Percentiles rank a stretch among this genome's conserved stretches.
These are phyloP conservation scores for Brachypterus glaber DNA, from an alignment of 2,888 invertebrate species.

Conservation along the genomic window DNA sequence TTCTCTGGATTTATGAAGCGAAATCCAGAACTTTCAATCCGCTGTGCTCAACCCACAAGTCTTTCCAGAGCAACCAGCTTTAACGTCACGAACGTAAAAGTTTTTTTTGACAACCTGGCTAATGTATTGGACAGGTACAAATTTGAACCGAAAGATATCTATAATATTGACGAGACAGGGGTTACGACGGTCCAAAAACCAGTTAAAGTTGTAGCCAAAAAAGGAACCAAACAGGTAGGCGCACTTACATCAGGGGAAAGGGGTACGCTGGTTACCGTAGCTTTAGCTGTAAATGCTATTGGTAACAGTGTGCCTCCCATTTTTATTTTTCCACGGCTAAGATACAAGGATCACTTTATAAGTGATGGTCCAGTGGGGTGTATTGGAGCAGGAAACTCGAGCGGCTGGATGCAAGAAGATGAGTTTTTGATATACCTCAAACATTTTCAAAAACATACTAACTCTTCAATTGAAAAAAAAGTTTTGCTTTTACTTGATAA, in stretches of 20 bases:
- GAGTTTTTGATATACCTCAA: no score
- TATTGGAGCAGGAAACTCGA: slow-evolving; percentile 15
- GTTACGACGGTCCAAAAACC: no score
- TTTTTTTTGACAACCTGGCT: slow-evolving; percentile 24
- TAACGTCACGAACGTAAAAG: slow-evolving; percentile 23
- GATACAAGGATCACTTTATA: slow-evolving; percentile 13
- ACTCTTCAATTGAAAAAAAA: no score
- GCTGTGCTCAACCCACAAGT: slow-evolving; percentile 9
- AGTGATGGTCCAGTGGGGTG: slow-evolving; percentile 14
- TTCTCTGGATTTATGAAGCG: slow-evolving; percentile 11
- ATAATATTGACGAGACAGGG: no score
- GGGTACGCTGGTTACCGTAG: slow-evolving; percentile 25
- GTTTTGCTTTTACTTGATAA: no score
- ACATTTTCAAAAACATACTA: no score
- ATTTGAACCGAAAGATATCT: slow-evolving; percentile 6
- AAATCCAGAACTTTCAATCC: slow-evolving; percentile 6
- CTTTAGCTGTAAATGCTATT: slow-evolving; percentile 21
- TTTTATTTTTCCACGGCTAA: slow-evolving; percentile 25
- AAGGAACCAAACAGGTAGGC: slow-evolving; percentile 25
- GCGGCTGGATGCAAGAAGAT: slow-evolving; percentile 21
- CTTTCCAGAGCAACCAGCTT: slow-evolving; percentile 25
- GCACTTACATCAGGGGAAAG: slow-evolving; percentile 27
- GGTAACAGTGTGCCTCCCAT: no score
- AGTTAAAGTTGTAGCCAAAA: no score
- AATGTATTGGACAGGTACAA: slow-evolving; percentile 6